Conservation (phyloP, 2,797 vertebrate genomes). For the Dendrocincla fuliginosa region DNA sequence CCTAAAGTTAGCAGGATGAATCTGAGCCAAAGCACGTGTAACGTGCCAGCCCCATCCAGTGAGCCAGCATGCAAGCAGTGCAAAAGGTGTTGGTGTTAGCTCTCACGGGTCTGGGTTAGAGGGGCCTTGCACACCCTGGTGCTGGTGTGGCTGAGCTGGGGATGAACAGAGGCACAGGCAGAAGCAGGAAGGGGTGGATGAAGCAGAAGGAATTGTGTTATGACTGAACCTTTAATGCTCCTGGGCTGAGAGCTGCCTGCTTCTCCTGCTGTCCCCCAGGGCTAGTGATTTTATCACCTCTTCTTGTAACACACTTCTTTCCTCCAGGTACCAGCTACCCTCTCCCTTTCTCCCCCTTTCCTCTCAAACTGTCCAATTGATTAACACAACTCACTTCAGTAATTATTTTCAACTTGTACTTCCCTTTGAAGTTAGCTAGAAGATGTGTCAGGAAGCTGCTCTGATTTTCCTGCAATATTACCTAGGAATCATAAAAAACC, state of each 20-base stretch:
- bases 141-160: not conserved
- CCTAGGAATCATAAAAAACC: not conserved
- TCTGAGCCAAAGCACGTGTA: fast-evolving
- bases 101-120: not conserved
- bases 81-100: not conserved
- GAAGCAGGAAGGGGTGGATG: not conserved
- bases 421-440: not conserved
- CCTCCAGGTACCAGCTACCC: not conserved
- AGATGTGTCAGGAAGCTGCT: not conserved
- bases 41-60: not conserved
- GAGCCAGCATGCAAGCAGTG: not conserved
- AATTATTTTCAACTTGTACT: not conserved
- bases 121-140: fast-evolving
- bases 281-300: not conserved
- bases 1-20: not conserved
- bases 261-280: not conserved
- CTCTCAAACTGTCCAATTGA: not conserved
- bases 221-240: not conserved
- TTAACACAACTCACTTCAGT: not conserved
- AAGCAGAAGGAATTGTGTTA: not conserved
- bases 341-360: fast-evolving
- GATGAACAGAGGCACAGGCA: not conserved
- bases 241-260: not conserved
- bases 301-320: not conserved
- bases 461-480: not conserved